Percentiles rank a stretch among this genome's conserved stretches.
phyloP scores from a whole-genome alignment of 2,113 vertebrate genomes.

The Equus przewalskii region DNA sequence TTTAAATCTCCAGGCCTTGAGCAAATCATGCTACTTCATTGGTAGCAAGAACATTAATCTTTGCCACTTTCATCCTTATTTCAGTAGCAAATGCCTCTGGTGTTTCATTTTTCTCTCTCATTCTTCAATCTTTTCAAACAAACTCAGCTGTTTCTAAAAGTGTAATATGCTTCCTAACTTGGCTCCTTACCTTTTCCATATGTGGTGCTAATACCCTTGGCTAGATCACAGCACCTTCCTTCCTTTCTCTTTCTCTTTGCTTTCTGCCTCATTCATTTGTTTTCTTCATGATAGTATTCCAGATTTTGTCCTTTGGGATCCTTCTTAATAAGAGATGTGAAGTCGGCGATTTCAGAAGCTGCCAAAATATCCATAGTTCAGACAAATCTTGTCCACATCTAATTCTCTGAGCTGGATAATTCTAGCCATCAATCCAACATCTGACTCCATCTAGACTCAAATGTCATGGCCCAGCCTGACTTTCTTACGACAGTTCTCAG shows the following conservation, averaged over 20 bases:
- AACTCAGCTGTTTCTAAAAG: not conserved
- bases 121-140: not conserved
- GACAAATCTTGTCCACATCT: not conserved
- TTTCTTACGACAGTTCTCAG: not conserved
- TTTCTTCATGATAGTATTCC: not conserved
- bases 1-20: not conserved
- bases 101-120: not conserved
- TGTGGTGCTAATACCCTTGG: not conserved
- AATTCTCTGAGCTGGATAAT: not conserved
- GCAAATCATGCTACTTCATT: not conserved
- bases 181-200: not conserved
- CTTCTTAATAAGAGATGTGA: constrained; percentile 5
- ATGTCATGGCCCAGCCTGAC: not conserved
- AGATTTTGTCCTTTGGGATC: constrained; percentile 10
- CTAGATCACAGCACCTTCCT: not conserved
- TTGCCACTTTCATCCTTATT: not conserved
- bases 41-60: not conserved
- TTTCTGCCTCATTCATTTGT: constrained; percentile 1
- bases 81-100: not conserved
- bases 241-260: not conserved
- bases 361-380: not conserved
- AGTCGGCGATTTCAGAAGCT: constrained; percentile 14
- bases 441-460: not conserved
- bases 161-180: not conserved
- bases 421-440: not conserved